Conservation (phyloP, 1,140 invertebrate genomes). For the Notospermus geniculatus region DNA sequence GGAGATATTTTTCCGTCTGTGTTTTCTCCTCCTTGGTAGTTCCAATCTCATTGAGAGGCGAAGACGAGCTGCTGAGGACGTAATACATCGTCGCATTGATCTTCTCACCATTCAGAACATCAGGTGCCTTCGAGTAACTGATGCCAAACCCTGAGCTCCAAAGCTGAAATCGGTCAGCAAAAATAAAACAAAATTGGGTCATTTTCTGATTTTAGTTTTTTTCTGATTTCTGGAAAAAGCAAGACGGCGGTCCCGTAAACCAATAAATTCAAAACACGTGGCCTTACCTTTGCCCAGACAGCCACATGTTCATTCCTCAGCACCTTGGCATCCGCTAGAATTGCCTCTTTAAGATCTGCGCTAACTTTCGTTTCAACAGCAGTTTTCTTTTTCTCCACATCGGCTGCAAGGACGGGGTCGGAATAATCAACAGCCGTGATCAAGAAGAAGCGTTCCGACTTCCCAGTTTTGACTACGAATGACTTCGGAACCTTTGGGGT, state of each 20-base stretch:
- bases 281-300: slow-evolving; percentile 69
- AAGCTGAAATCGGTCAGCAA: too few relatives aligned
- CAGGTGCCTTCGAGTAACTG: slow-evolving; percentile 79
- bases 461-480: slow-evolving; percentile 24
- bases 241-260: too few relatives aligned
- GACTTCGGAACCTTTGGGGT: slow-evolving; percentile 25
- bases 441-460: slow-evolving; percentile 25
- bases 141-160: slow-evolving; percentile 86
- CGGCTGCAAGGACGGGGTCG: slow-evolving; percentile 18
- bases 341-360: slow-evolving; percentile 56
- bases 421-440: slow-evolving; percentile 36
- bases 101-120: slow-evolving; percentile 80
- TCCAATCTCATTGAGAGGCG: slow-evolving; percentile 64
- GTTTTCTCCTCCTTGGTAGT: slow-evolving; percentile 53
- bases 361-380: slow-evolving; percentile 22
- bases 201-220: too few relatives aligned
- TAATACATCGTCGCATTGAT: slow-evolving; percentile 92
- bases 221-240: too few relatives aligned
- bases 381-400: slow-evolving; percentile 13
- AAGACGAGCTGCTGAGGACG: slow-evolving; percentile 68
- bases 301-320: slow-evolving; percentile 57
- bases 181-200: slow-evolving; percentile 10
- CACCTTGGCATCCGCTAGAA: slow-evolving; percentile 48
- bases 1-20: slow-evolving; percentile 67
- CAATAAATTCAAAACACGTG: too few relatives aligned